Evolutionary conservation across 2,888 invertebrate genomes (phyloP), one percentile per base, ranked within the genome.

Genomic region (Tiliacea aurago): DNA sequence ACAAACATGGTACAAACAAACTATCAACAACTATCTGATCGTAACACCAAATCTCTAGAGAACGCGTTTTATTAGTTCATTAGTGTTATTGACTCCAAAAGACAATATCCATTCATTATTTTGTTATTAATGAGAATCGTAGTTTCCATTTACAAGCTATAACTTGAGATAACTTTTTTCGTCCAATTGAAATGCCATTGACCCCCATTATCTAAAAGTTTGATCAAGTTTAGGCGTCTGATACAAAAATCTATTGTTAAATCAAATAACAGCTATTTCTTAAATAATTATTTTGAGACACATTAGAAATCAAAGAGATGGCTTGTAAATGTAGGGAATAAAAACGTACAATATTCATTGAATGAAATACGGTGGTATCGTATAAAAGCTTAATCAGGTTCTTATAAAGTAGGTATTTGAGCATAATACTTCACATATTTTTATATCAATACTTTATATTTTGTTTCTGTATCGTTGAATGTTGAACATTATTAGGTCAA

Each of bases 401-500:
- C n/a, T 37, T 9, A 58, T 47, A 58, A 62, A 67, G 41, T 63
- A 67, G 64, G 33, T 63, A 61, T 61, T 51, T 58, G 28, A 62
- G 53, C 28, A 4, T 43, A 64, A 64, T 37, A 61, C 33, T 55
- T 11, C 47, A n/a, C 28, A 68, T 68, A 59, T 55, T 69, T 74
- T 45, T 66, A 33, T 67, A 1, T 11, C 2, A 37, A 63, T 13
- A 51, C 45, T 28, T 47, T 13, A n/a, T 45, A 51, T 37, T 37
- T 37, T 15, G 10, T 33, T 59, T 56, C 15, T 33, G 7, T 33
- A 23, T 51, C 28, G 58, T 47, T 49, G 15, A 64, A 67, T 69
- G 18, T 64, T 65, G n/a, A 49, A 41, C 37, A 11, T 4, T 20
- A 23, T 49, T 5, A 49, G 82, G 76, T 80, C 84, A 71, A 69